These are phyloP conservation scores for Epicauta chinensis DNA, from an alignment of 1,140 invertebrate species.

Conservation along the genomic window DNA sequence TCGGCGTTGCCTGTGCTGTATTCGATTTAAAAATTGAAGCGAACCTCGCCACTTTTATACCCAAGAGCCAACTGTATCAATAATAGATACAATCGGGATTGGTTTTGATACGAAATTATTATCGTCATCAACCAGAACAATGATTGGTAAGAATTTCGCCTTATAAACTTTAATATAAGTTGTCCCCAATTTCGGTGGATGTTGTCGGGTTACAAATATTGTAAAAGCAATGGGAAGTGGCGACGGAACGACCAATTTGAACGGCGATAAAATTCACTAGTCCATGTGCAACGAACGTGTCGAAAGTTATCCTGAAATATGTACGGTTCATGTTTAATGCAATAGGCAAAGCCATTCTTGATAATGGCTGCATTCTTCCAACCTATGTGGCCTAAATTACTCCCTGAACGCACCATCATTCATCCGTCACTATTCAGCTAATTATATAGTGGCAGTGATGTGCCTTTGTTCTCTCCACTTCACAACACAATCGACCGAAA, in stretches of 20 bases:
- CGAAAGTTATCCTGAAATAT: constrained; percentile 20
- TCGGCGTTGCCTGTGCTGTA: no score
- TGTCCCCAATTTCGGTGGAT: constrained; percentile 12
- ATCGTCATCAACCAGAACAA: constrained; percentile 7
- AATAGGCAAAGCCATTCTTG: constrained; percentile 24
- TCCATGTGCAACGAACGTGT: constrained; percentile 16
- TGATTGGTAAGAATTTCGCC: constrained; percentile 3
- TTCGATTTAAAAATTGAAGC: no score
- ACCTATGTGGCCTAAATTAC: constrained; percentile 25
- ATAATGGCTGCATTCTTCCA: constrained; percentile 33
- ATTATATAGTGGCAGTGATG: no score
- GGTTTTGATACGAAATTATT: background rate
- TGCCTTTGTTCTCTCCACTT: no score
- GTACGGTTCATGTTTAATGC: constrained; percentile 23
- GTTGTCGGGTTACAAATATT: constrained; percentile 14
- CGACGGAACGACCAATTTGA: constrained; percentile 21
- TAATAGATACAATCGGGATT: constrained; percentile 4
- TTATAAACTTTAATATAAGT: constrained; percentile 24
- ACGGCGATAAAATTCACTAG: constrained; percentile 19
- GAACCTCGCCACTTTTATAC: no score
- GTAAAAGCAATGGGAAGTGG: constrained; percentile 8
- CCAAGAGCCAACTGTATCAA: constrained; percentile 3
- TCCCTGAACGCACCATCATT: constrained; percentile 24
- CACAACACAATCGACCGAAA: no score
- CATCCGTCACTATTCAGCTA: no score